These are phyloP conservation scores for Brachyptera risi DNA, from an alignment of 2,888 invertebrate species.

Conservation along the genomic window DNA sequence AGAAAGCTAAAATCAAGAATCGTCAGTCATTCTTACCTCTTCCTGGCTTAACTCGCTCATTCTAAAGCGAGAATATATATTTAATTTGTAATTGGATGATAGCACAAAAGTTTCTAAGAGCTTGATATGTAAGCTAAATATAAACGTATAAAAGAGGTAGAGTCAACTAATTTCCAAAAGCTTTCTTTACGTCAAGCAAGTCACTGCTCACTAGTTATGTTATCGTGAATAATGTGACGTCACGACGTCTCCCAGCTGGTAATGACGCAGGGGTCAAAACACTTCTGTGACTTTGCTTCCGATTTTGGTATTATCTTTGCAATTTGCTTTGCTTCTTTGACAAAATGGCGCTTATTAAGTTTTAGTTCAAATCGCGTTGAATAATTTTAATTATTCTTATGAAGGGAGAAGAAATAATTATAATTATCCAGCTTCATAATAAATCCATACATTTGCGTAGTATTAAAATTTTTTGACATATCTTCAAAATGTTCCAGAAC, in stretches of 20 bases:
- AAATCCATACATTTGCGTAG: neutral
- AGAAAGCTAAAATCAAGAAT: no score
- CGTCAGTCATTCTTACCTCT: slow-evolving; percentile 66
- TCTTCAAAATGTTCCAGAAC: neutral
- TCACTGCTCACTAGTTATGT: slow-evolving; percentile 16
- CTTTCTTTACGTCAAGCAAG: slow-evolving; percentile 28
- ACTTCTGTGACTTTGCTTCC: no score
- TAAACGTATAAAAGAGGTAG: slow-evolving; percentile 29
- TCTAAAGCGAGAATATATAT: no score
- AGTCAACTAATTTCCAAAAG: slow-evolving; percentile 24
- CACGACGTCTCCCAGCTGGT: slow-evolving; percentile 10
- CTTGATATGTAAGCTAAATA: slow-evolving; percentile 5
- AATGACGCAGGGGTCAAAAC: no score
- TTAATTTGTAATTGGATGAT: no score
- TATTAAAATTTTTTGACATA: neutral
- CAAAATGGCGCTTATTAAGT: no score
- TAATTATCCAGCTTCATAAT: no score
- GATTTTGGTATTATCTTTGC: no score
- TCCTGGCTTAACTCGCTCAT: slow-evolving; percentile 88
- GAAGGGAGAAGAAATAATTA: no score
- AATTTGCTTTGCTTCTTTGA: no score
- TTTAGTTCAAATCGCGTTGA: no score
- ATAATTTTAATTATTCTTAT: no score
- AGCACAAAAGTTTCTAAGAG: neutral
- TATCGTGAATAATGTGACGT: slow-evolving; percentile 15